phyloP scores from a whole-genome alignment of 1,140 invertebrate genomes.

The Pogonomyrmex californicus region DNA sequence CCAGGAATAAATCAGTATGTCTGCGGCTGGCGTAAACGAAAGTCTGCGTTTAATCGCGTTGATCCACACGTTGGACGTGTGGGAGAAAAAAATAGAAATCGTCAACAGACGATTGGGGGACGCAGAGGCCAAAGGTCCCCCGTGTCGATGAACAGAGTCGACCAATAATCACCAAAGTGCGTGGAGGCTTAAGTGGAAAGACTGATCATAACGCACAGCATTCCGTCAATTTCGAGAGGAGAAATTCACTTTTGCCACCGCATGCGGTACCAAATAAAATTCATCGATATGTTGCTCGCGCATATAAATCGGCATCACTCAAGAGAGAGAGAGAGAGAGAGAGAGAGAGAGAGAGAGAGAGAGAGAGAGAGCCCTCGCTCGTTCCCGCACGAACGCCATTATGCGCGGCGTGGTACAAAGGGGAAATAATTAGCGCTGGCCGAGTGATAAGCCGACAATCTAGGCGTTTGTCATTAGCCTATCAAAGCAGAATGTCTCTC shows the following conservation, averaged over 20 bases:
- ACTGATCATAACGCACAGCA: conserved; percentile 42
- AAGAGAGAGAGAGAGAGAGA: too few species aligned
- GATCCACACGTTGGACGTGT: neutral
- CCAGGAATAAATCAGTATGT: neutral
- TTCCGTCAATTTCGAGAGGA: conserved; percentile 46
- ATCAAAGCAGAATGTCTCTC: conserved; percentile 83
- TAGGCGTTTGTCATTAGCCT: conserved; percentile 87
- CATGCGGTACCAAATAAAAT: conserved; percentile 69
- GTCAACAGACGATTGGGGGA: neutral
- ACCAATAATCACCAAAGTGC: conserved; percentile 47
- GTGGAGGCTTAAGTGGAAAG: conserved; percentile 39
- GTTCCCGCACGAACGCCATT: conserved; percentile 74
- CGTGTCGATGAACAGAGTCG: conserved; percentile 28
- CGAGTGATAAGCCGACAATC: conserved; percentile 85
- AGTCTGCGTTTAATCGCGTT: neutral
- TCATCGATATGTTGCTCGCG: conserved; percentile 45
- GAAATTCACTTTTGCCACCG: conserved; percentile 12
- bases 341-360: neutral
- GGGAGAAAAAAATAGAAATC: conserved; percentile 10
- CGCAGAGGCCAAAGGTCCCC: conserved; percentile 58
- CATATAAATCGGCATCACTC: conserved; percentile 63
- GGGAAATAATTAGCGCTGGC: conserved; percentile 85
- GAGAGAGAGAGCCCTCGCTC: neutral
- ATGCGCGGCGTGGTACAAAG: conserved; percentile 83
- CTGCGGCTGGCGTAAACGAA: neutral